Base-by-base conservation (phyloP, 2,113 vertebrate genomes). In the Clinocottus analis region DNA sequence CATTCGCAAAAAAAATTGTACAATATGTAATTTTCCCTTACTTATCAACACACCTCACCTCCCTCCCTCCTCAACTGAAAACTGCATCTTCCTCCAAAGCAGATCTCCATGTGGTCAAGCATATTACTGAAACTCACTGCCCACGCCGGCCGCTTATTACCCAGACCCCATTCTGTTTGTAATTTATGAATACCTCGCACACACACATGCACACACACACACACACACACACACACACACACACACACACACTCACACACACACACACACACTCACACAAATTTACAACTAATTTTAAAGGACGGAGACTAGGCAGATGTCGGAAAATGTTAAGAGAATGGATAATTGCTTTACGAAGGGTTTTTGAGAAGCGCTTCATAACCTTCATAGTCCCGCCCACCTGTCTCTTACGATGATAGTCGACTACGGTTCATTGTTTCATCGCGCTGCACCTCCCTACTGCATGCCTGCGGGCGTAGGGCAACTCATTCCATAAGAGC, bases 251-350 rank as follows among this genome's bases (percentile, higher is more conserved):
- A 35, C 49, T 65, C 39, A 84, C 53, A 41, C 39, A 41, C n/a
- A 23, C 39, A 19, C 3, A 33, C 53, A 58, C 41, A 59, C 53
- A 19, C 16, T 70, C 55, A 73, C 27, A 31, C 62, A 87, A 79
- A 91, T 90, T 90, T 88, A 87, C 65, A 79, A 85, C 87, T 80
- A 72, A 33, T 82, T 86, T 87, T 84, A 73, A 82, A 72, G 33
- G 67, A n/a, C n/a, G n/a, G 63, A 23, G 63, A 64, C 70, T 47
- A 55, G 68, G 69, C 63, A 77, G 72, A 67, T 87, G 77, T 87
- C 83, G 66, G 81, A 70, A 61, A 88, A 79, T 86, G 88, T 90
- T 76, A 85, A 79, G 60, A 68, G 45, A 84, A 66, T 7, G 25
- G 31, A 72, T 86, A 83, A 80, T 23, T 67, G 82, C 87, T 75